phyloP scores from a whole-genome alignment of 2,888 invertebrate species.

The Cataglyphis cursor region DNA sequence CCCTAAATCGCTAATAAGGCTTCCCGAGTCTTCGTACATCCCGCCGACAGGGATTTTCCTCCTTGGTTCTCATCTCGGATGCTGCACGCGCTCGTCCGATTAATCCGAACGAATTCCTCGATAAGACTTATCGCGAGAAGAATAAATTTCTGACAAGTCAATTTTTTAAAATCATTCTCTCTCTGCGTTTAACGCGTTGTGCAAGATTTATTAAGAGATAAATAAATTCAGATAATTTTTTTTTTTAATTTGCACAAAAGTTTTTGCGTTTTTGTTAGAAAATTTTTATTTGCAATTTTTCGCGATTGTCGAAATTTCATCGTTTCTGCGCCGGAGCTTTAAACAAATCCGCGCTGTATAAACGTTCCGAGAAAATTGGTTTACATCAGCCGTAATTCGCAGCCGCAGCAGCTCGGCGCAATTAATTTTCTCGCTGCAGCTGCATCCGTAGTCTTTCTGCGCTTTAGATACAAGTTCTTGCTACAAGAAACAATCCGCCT shows the following conservation, averaged over 20 bases:
- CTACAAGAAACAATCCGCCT: conserved; percentile 51
- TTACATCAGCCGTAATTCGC: conserved; percentile 75
- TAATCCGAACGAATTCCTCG: conserved; percentile 63
- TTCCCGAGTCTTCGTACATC: conserved; percentile 82
- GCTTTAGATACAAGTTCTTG: conserved; percentile 58
- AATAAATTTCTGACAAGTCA: conserved; percentile 17
- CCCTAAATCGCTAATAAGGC: conserved; percentile 85
- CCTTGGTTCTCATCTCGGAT: conserved; percentile 78
- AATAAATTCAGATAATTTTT: neutral
- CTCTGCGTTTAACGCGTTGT: neutral
- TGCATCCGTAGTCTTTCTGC: conserved; percentile 73
- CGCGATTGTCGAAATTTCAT: conserved; percentile 8
- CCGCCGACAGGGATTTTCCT: conserved; percentile 76
- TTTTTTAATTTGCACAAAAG: neutral
- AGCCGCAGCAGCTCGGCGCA: conserved; percentile 69
- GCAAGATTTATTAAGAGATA: neutral
- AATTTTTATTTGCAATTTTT: neutral
- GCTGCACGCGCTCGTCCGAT: conserved; percentile 39
- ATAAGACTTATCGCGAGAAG: conserved; percentile 55
- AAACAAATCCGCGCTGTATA: conserved; percentile 69
- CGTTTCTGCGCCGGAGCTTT: neutral
- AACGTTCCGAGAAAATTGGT: conserved; percentile 68
- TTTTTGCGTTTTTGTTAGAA: neutral
- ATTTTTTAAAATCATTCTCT: conserved; percentile 17
- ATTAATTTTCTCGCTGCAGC: conserved; percentile 74